Percentiles rank a stretch among this genome's conserved stretches.
Evolutionary conservation across 2,797 vertebrate species (phyloP).

Genomic region (Micrastur ruficollis): DNA sequence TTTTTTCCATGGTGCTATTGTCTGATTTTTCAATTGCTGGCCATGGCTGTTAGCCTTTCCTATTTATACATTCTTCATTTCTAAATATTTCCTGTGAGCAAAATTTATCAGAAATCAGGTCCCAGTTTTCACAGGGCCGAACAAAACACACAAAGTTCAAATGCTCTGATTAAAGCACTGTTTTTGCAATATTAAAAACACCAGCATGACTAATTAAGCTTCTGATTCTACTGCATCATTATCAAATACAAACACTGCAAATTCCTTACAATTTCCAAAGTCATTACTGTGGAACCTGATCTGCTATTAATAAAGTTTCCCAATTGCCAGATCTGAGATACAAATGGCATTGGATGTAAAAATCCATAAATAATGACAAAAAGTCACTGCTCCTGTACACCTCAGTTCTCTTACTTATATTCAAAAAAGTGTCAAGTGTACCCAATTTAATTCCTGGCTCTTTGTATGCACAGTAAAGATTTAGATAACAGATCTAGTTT

Average conservation of each 20-base stretch:
- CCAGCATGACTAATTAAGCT: not conserved
- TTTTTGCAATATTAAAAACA: not conserved
- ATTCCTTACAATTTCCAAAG: not conserved
- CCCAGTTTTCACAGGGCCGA: not conserved
- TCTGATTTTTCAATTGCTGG: not conserved
- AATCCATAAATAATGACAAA: not conserved
- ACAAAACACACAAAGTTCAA: not conserved
- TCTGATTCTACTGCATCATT: not conserved
- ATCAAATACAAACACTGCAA: not conserved
- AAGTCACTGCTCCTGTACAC: not conserved
- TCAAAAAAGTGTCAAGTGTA: not conserved
- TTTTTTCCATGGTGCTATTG: not conserved
- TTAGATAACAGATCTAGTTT: not conserved
- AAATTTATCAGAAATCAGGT: not conserved
- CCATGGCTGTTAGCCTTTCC: not conserved
- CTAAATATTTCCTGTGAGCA: not conserved
- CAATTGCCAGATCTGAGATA: not conserved
- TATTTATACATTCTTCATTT: not conserved
- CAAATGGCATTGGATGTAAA: not conserved
- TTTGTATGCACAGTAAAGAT: conserved; percentile 14
- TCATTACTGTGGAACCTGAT: not conserved
- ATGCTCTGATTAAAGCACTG: not conserved
- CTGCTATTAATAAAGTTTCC: not conserved
- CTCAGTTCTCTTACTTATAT: not conserved
- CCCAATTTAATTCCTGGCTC: not conserved